Conservation (phyloP, 2,888 invertebrate genomes). For the Malthinus flaveolus region DNA sequence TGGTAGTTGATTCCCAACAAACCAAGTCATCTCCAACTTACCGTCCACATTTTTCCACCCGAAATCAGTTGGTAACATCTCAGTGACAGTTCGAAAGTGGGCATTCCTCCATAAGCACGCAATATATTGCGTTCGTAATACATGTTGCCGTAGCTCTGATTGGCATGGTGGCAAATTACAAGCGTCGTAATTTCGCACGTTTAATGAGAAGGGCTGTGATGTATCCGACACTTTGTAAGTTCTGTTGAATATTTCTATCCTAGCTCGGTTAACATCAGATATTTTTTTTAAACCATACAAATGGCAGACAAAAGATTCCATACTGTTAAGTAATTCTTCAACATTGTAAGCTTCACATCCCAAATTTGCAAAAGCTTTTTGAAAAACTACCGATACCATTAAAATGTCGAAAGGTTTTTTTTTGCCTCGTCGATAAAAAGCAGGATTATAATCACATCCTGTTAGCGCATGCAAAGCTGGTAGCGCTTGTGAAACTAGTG, state of each 20-base stretch:
- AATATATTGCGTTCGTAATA: constrained; percentile 4
- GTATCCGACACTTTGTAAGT: too few relatives aligned
- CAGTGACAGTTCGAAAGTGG: neutral
- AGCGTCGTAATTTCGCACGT: too few relatives aligned
- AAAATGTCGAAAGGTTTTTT: constrained; percentile 25
- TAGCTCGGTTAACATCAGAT: too few relatives aligned
- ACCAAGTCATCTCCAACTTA: neutral
- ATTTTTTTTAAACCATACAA: too few relatives aligned
- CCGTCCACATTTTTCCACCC: neutral
- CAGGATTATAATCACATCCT: constrained; percentile 33
- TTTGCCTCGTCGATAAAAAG: constrained; percentile 31
- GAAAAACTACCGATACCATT: neutral
- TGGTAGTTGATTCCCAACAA: constrained; percentile 4
- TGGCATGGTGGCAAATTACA: neutral
- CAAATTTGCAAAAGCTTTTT: neutral
- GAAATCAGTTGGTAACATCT: neutral
- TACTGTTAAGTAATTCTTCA: too few relatives aligned
- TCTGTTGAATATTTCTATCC: too few relatives aligned
- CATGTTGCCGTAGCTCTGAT: neutral
- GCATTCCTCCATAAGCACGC: constrained; percentile 5
- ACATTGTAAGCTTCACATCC: too few relatives aligned
- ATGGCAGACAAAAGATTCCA: too few relatives aligned
- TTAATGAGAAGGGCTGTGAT: too few relatives aligned
- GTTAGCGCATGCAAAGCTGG: constrained; percentile 34
- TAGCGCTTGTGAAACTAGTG: constrained; percentile 24